Evolutionary conservation across 2,797 vertebrate species (phyloP), one percentile per base, ranked within the genome.

Genomic region (Glyptemys insculpta): DNA sequence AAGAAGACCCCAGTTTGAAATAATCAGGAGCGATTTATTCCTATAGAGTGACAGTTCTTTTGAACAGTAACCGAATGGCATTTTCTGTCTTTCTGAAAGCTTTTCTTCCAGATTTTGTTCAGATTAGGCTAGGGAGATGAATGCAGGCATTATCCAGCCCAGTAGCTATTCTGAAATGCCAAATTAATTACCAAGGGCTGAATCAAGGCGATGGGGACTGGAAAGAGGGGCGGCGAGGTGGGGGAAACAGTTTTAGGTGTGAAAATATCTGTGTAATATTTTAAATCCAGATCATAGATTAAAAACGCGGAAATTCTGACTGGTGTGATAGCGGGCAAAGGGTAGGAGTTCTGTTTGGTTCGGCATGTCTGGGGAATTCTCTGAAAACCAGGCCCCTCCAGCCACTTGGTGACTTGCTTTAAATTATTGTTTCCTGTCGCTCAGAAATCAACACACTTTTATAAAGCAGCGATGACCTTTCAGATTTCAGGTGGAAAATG

Each of bases 111-210:
- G 98, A 98, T 98, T 98, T 98, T 98, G 98, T 98, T 98, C 98
- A 98, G 98, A 98, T 98, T 98, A 98, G 98, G 98, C 98, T 95
- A 95, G 89, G 93, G 97, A 98, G 97, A 98, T 98, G 98, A 98
- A 98, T 98, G 98, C 98, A 95, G 97, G 98, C 98, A 98, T 98
- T 98, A 98, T 98, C 98, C 98, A 97, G 97, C 97, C 97, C 98
- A 97, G 98, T 98, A 98, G 98, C 98, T 98, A 98, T 98, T 98
- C 98, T 98, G 98, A 98, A 98, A 98, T 98, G 98, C 98, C 98
- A 98, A 98, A 98, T 98, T 98, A 98, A 98, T 98, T 98, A 98
- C 98, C 97, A 98, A 98, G 98, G 98, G 93, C 98, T 98, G 98
- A 98, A 98, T 98, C 98, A 95, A 96, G 97, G 97, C 96, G 90